Conservation (phyloP, 64 coral and sea anemone species). For the Montipora efflorescens region DNA sequence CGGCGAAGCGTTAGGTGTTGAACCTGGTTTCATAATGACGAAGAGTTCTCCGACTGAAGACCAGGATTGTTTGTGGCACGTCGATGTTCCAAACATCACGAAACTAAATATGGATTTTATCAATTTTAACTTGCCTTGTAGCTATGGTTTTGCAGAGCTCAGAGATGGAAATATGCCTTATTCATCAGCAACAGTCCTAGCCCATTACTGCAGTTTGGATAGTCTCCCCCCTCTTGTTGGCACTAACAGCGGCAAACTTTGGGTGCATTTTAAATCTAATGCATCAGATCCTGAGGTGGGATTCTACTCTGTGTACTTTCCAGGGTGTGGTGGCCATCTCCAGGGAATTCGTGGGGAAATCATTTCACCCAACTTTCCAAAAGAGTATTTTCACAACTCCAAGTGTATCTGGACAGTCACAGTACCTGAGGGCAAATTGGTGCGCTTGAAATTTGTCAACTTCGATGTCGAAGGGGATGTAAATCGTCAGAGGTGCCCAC, state of each 20-base stretch:
- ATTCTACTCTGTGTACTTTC: conserved; percentile 77
- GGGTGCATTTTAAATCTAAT: conserved; percentile 89
- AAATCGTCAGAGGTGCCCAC: conserved; percentile 57
- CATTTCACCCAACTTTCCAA: conserved; percentile 77
- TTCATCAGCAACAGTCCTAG: conserved; percentile 62
- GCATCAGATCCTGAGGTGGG: conserved; percentile 76
- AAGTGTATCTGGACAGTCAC: conserved; percentile 81
- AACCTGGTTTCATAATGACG: conserved; percentile 74
- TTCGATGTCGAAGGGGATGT: conserved; percentile 80
- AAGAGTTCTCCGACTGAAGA: conserved; percentile 58
- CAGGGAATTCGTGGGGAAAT: conserved; percentile 49
- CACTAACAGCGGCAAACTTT: conserved; percentile 55
- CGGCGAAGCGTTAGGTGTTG: conserved; percentile 55
- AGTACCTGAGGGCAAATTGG: conserved; percentile 62
- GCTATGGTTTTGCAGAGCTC: conserved; percentile 65
- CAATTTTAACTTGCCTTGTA: conserved; percentile 85
- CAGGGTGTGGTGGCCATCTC: conserved; percentile 69
- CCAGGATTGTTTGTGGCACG: conserved; percentile 86
- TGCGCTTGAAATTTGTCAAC: conserved; percentile 70
- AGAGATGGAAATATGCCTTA: conserved; percentile 67
- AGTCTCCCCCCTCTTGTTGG: conserved; percentile 66
- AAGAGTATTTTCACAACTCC: conserved; percentile 86
- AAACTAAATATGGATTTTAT: conserved; percentile 89
- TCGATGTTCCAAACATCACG: conserved; percentile 64
- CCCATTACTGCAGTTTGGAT: conserved; percentile 56